Base-by-base conservation (phyloP, 2,797 vertebrate genomes). In the Pangasius djambal region DNA sequence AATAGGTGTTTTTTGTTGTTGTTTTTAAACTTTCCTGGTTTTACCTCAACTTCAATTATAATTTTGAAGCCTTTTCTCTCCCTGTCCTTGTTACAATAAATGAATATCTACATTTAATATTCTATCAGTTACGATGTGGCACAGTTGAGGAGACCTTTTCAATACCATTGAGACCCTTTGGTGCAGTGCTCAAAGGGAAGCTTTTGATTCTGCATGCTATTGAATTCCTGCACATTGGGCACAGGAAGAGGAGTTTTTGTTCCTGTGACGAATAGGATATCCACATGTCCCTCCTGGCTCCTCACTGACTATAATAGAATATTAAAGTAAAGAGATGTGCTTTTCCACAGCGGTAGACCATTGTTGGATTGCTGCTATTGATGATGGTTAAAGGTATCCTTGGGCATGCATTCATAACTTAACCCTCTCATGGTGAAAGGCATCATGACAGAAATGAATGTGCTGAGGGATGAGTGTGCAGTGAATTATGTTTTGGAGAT, bases 311-410 rank as follows among this genome's bases (percentile, higher is more conserved):
- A 88, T 89, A 91, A 87, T 85, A 86, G 44, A 87, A 91, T 88
- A 94, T 94, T 92, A 93, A 94, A 95, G 92, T 85, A 70, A 81
- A 75, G 87, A 77, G 85, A 85, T 90, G 93, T 88, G 75, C 37
- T 69, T 91, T 92, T 93, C 86, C 90, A 89, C 72, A 65, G 88
- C 85, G 70, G 91, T 91, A 88, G 87, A 91, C 92, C 92, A 92
- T 89, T 93, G 90, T 74, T 83, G 20, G 20, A 52, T 34, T 52
- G 83, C 67, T 86, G 72, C 61, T 74, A 65, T 67, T 82, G 44
- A 88, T 20, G 9, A 28, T 59, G 63, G 63, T 78, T 52, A 50
- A 74, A 74, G 52, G 48, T 59, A 52, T 69, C 55, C 15, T 74
- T 44, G 48, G 28, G 67, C 10, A 0, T 78, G 48, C 25, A 20